phyloP scores from a whole-genome alignment of 2,113 vertebrate species.

The Accipiter virgatus region DNA sequence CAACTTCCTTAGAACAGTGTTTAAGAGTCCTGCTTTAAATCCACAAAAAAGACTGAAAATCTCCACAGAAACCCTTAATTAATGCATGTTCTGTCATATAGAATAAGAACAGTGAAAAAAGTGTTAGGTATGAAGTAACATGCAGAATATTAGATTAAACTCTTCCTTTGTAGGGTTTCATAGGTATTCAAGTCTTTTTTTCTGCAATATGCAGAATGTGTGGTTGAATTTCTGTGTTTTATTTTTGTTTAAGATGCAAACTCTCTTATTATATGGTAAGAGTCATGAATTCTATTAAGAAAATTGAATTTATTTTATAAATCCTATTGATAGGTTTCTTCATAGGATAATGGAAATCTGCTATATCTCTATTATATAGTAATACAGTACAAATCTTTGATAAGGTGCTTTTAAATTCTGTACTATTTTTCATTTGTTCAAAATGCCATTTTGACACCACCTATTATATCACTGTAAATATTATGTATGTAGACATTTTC shows the following conservation, averaged over 20 bases:
- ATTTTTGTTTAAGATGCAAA: not conserved
- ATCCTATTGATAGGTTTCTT: not conserved
- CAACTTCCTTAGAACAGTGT: not conserved
- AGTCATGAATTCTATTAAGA: not conserved
- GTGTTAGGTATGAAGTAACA: not conserved
- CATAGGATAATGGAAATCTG: not conserved
- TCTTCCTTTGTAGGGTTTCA: not conserved
- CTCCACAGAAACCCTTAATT: not conserved
- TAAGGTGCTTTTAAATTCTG: not conserved
- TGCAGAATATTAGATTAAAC: not conserved
- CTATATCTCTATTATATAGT: not conserved
- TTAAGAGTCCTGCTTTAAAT: not conserved
- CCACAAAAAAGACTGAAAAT: not conserved
- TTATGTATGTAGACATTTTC: not conserved
- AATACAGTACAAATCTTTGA: not conserved
- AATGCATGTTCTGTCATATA: not conserved
- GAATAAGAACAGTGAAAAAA: not conserved
- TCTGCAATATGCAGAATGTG: not conserved
- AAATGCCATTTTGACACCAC: not conserved
- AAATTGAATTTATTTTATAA: conserved; percentile 1
- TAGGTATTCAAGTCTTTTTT: not conserved
- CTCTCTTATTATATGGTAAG: not conserved
- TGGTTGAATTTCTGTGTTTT: not conserved
- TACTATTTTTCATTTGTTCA: conserved; percentile 4
- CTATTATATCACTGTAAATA: not conserved